phyloP scores from a whole-genome alignment of 2,797 vertebrate species.

The Lepilemur ruficaudatus region DNA sequence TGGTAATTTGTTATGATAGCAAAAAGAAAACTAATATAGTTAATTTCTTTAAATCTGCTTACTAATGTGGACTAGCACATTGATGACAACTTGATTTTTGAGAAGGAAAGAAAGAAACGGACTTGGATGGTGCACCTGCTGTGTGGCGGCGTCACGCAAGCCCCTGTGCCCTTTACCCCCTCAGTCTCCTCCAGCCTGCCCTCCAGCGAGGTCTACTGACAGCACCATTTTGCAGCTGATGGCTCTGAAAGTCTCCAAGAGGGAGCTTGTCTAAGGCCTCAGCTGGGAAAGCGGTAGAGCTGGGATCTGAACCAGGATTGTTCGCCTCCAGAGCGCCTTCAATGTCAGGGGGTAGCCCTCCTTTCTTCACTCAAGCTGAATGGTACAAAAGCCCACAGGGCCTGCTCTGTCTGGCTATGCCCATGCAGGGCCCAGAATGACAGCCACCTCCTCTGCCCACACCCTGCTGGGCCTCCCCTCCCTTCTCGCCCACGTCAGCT shows the following conservation, averaged over 20 bases:
- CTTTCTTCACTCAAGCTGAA: neutral
- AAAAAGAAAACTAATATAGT: neutral
- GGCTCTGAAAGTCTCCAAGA: neutral
- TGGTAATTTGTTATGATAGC: neutral
- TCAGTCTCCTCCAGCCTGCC: neutral
- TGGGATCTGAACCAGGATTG: neutral
- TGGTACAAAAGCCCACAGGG: neutral
- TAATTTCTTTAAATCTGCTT: neutral
- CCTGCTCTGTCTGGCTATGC: neutral
- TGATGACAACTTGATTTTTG: neutral
- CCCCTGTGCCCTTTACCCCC: no score
- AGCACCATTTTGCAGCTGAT: accelerated
- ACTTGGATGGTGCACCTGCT: accelerated
- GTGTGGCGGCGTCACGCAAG: accelerated
- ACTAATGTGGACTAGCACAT: neutral
- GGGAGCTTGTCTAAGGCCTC: neutral
- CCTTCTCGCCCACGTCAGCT: neutral
- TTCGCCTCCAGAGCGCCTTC: neutral
- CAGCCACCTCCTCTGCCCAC: neutral
- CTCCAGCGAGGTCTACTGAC: accelerated
- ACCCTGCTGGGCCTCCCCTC: neutral
- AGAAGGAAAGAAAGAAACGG: neutral
- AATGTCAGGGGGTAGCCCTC: neutral
- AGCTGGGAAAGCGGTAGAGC: neutral
- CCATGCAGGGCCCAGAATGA: neutral